Percentiles rank a stretch among this genome's conserved stretches.
These are phyloP conservation scores for Nothoprocta pentlandii DNA, from an alignment of 2,113 vertebrate species.

Conservation along the genomic window DNA sequence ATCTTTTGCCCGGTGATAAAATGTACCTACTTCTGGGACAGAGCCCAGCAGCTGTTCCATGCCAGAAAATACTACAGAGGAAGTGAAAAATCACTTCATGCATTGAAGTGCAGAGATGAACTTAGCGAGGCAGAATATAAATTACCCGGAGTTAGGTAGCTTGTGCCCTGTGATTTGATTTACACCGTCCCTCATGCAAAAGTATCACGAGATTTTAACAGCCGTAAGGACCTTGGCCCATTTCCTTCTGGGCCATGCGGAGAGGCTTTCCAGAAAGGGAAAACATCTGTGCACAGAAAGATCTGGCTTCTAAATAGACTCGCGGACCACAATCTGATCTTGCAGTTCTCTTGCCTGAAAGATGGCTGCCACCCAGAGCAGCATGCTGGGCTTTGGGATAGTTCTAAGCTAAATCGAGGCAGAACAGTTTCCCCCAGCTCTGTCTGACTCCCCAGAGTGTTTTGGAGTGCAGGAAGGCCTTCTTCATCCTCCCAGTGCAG, in stretches of 20 bases:
- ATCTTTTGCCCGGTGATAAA: slow-evolving; percentile 59
- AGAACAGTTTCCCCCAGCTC: neutral
- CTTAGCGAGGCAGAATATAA: slow-evolving; percentile 61
- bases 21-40: slow-evolving; percentile 69
- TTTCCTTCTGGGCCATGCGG: slow-evolving; percentile 26
- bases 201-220: slow-evolving; percentile 57
- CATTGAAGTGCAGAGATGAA: slow-evolving; percentile 70
- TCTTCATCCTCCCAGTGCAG: neutral
- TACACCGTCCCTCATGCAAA: slow-evolving; percentile 43
- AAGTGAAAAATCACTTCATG: slow-evolving; percentile 66
- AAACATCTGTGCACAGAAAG: neutral
- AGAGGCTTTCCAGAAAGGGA: neutral
- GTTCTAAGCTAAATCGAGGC: neutral
- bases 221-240: slow-evolving; percentile 22
- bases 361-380: neutral
- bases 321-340: accelerated
- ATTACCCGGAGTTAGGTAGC: slow-evolving; percentile 36
- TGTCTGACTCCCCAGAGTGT: accelerated
- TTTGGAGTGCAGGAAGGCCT: neutral
- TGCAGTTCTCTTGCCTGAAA: neutral
- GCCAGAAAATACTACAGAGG: slow-evolving; percentile 69
- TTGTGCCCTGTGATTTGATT: slow-evolving; percentile 52
- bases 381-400: neutral
- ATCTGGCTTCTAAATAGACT: neutral
- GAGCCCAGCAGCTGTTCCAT: slow-evolving; percentile 65